Conservation (phyloP, 1,140 invertebrate species). For the Drosophila lini region DNA sequence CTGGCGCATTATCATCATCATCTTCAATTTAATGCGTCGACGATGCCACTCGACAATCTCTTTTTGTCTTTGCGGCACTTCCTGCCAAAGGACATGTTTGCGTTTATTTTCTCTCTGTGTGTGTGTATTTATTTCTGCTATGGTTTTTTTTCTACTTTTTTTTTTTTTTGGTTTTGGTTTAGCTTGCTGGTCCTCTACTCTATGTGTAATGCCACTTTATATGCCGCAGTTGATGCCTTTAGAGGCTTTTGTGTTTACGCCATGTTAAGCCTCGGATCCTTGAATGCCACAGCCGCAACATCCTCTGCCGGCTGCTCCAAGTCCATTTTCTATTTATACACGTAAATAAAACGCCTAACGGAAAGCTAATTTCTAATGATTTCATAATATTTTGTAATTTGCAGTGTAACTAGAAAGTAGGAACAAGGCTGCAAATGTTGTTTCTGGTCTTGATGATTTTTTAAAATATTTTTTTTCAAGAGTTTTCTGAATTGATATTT, state of each 20-base stretch:
- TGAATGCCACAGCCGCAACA: slow-evolving; percentile 70
- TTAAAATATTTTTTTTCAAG: not conserved
- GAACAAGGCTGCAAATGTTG: not conserved
- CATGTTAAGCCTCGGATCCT: slow-evolving; percentile 81
- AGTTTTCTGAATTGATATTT: not conserved
- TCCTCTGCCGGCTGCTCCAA: slow-evolving; percentile 13
- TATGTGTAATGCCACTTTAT: slow-evolving; percentile 80
- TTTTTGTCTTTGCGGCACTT: slow-evolving; percentile 81
- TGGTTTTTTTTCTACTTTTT: slow-evolving; percentile 12
- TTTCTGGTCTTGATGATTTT: no score
- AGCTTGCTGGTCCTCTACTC: slow-evolving; percentile 53
- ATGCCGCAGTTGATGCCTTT: slow-evolving; percentile 83
- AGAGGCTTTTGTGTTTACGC: slow-evolving; percentile 83
- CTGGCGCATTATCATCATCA: slow-evolving; percentile 81
- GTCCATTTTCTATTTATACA: slow-evolving; percentile 42
- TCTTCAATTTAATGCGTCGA: slow-evolving; percentile 83
- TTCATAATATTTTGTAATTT: not conserved
- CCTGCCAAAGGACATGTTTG: slow-evolving; percentile 70
- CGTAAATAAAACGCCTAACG: slow-evolving; percentile 33
- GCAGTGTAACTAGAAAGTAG: no score
- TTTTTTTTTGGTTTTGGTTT: slow-evolving; percentile 18
- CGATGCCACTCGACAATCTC: slow-evolving; percentile 77
- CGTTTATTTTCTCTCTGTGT: slow-evolving; percentile 27
- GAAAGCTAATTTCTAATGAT: not conserved
- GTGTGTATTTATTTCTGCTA: slow-evolving; percentile 20